Base-by-base conservation (phyloP, 2,888 invertebrate genomes). In the Meiosimyza platycephala region DNA sequence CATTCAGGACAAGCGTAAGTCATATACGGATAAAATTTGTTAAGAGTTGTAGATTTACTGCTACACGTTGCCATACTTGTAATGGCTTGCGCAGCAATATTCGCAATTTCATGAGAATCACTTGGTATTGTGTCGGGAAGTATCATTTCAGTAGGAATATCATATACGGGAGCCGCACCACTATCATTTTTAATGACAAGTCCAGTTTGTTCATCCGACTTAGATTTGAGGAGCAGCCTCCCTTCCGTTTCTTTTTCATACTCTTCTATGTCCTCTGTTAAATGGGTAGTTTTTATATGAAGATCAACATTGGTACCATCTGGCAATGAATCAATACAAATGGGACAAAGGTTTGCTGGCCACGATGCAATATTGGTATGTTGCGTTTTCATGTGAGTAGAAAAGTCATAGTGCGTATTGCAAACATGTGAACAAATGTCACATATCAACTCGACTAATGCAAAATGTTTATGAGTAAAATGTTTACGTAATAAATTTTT, bases 1-100 rank as follows among this genome's bases (percentile, higher is more conserved):
- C 77, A 78, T 71, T 76, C 77, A 0, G 77, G 77, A 54, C 77
- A 78, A 18, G 76, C 76, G 57, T 68, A 78, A 7, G 59, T 71
- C 18, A 78, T 76, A 57, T 67, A 75, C 18, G 65, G 67, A 16
- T 55, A 54, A 72, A 72, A 78, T 60, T 76, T 72, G 64, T 75
- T 76, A 4, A 75, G 63, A 4, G 50, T 64, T 16, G 62, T 64
- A n/a, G 73, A 52, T 18, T 70, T 73, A n/a, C 22, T 52, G 16
- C 55, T 60, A 12, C 72, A 72, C 13, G 59, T 57, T 12, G 69
- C 60, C 47, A 71, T 74, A 11, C 57, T 67, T 12, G 74, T 64
- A 9, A 40, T 40, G 40, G 9, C 6, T 40, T 6, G 40, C 40
- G 40, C 40, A 40, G 40, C 40, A 40, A 40, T 9, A 9, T 40